A percentile compares a stretch with the other conserved stretches of the same genome.
These are phyloP conservation scores for Luscinia luscinia DNA, from an alignment of 2,797 vertebrate species.

Conservation along the genomic window DNA sequence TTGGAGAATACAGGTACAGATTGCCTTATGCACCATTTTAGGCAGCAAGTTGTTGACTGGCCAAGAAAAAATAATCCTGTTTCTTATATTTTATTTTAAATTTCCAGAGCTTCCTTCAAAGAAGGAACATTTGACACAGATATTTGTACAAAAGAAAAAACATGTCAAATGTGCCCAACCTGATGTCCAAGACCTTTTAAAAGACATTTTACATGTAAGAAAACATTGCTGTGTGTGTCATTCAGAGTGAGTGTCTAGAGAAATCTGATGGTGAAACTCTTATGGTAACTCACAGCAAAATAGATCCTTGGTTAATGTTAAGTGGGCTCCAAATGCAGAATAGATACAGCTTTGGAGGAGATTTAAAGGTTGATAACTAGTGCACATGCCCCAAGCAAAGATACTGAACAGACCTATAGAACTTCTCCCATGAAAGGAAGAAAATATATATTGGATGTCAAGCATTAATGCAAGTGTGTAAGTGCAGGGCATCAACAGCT, in stretches of 20 bases:
- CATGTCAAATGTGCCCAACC: background rate
- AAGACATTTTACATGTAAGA: background rate
- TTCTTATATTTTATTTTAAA: background rate
- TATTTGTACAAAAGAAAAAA: background rate
- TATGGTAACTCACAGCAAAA: background rate
- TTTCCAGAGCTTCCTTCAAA: background rate
- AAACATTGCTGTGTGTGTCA: background rate
- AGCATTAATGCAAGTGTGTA: constrained; percentile 8
- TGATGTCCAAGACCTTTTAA: background rate
- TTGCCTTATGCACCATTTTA: background rate
- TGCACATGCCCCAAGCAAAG: background rate
- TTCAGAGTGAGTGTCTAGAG: background rate
- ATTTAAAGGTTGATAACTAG: background rate
- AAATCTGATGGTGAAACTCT: background rate
- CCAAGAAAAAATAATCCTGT: background rate
- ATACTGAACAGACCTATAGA: background rate
- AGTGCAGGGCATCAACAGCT: constrained; percentile 7
- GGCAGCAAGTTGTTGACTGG: background rate
- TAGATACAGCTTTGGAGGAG: background rate
- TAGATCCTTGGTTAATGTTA: background rate
- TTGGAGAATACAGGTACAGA: background rate
- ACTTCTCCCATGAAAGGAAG: background rate
- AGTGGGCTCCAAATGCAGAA: background rate
- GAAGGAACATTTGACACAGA: background rate
- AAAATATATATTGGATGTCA: constrained; percentile 20